Evolutionary conservation across 2,797 vertebrate species (phyloP).

Genomic region (Furcifer pardalis): DNA sequence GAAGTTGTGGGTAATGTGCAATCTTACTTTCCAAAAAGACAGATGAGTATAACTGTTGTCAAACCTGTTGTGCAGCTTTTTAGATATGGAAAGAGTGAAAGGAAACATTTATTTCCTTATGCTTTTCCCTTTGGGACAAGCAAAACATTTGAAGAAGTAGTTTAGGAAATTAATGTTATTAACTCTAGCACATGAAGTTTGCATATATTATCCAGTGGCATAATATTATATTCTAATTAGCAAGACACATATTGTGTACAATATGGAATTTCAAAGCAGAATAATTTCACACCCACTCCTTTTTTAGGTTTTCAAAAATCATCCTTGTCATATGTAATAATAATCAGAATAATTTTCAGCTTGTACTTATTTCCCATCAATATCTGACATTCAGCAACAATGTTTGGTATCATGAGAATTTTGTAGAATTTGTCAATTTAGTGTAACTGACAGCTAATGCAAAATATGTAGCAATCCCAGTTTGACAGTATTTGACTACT

Average conservation of each 20-base stretch:
- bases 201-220: neutral
- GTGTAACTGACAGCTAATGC: too few relatives aligned
- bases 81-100: neutral
- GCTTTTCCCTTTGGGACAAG: neutral
- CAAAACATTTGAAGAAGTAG: neutral
- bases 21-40: neutral
- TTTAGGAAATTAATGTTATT: neutral
- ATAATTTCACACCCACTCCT: too few relatives aligned
- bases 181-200: neutral
- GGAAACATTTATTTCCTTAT: neutral
- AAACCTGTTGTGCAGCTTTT: neutral
- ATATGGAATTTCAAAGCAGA: too few relatives aligned
- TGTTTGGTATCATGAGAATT: neutral
- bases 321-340: neutral
- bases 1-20: too few relatives aligned
- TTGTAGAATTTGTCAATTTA: neutral
- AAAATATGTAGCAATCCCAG: neutral
- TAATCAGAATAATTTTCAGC: neutral
- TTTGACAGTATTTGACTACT: constrained; percentile 1
- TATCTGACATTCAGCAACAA: neutral
- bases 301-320: too few relatives aligned
- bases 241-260: neutral
- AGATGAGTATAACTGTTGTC: neutral
- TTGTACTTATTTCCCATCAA: neutral
- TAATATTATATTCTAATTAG: neutral